Conservation (phyloP, 2,888 invertebrate species). For the Philhelius pedissequus region DNA sequence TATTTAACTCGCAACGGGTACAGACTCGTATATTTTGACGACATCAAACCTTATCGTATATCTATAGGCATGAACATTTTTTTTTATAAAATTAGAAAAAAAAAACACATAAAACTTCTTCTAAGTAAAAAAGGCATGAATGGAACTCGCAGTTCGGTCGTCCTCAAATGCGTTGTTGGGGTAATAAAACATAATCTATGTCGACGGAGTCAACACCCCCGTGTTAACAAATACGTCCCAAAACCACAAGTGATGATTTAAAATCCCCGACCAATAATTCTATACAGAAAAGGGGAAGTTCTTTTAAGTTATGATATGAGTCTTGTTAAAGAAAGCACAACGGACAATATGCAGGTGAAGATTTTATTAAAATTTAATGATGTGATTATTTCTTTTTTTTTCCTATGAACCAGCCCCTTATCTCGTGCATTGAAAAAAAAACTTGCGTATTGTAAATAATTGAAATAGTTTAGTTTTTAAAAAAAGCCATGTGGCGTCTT, state of each 20-base stretch:
- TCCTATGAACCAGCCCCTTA: slow-evolving; percentile 31
- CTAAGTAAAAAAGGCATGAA: slow-evolving; percentile 3
- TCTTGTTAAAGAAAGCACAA: slow-evolving; percentile 48
- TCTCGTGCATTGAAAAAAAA: slow-evolving; percentile 37
- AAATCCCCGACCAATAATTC: slow-evolving; percentile 32
- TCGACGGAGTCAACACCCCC: slow-evolving; percentile 65
- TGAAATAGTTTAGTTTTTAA: slow-evolving; percentile 41
- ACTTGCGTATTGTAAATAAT: slow-evolving; percentile 39
- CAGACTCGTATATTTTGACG: too few species aligned
- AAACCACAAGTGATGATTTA: slow-evolving; percentile 68
- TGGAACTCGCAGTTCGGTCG: slow-evolving; percentile 10
- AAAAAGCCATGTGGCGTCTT: slow-evolving; percentile 60
- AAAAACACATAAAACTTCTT: slow-evolving; percentile 33
- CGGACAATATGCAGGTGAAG: slow-evolving; percentile 67
- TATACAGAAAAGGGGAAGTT: slow-evolving; percentile 56
- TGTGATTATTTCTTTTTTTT: slow-evolving; percentile 68
- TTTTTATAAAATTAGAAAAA: slow-evolving; percentile 32
- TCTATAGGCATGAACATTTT: not conserved
- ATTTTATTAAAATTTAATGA: slow-evolving; percentile 68
- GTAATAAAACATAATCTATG: slow-evolving; percentile 67
- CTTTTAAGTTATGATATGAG: slow-evolving; percentile 52
- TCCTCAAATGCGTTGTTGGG: slow-evolving; percentile 34
- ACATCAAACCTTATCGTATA: not conserved
- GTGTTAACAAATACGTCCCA: slow-evolving; percentile 66
- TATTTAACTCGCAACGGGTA: not conserved